Evolutionary conservation across 2,797 vertebrate species (phyloP).

Genomic region (Falco cherrug): DNA sequence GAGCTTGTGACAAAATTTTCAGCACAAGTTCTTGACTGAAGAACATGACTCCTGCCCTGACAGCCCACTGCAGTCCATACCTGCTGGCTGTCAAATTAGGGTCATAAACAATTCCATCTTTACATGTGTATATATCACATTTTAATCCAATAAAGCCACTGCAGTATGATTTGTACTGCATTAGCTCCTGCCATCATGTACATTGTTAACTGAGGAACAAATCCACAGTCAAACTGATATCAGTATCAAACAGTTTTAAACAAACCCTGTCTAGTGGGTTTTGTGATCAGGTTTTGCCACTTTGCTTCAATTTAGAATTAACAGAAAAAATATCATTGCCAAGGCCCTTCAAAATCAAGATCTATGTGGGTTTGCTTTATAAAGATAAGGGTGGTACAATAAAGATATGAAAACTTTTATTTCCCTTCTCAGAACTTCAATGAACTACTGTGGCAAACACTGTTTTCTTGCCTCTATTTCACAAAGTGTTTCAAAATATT

Average conservation of each 20-base stretch:
- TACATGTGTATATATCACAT: neutral
- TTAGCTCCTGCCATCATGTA: neutral
- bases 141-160: constrained; percentile 25
- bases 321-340: constrained; percentile 33
- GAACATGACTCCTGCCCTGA: neutral
- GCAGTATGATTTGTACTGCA: neutral
- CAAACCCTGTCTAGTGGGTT: neutral
- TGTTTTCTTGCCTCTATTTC: neutral
- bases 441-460: neutral
- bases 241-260: neutral
- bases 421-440: neutral
- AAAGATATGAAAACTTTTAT: constrained; percentile 44
- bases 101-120: constrained; percentile 8
- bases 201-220: constrained; percentile 11
- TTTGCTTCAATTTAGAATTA: constrained; percentile 13
- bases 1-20: neutral
- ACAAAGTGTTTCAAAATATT: neutral
- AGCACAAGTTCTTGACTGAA: neutral
- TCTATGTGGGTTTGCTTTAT: neutral
- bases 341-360: constrained; percentile 43
- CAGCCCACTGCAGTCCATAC: neutral
- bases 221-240: constrained; percentile 23
- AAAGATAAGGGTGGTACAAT: constrained; percentile 45
- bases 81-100: neutral
- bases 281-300: neutral